Evolutionary conservation across 2,888 invertebrate genomes (phyloP), one percentile per base, ranked within the genome.

Genomic region (Hybos culiciformis): DNA sequence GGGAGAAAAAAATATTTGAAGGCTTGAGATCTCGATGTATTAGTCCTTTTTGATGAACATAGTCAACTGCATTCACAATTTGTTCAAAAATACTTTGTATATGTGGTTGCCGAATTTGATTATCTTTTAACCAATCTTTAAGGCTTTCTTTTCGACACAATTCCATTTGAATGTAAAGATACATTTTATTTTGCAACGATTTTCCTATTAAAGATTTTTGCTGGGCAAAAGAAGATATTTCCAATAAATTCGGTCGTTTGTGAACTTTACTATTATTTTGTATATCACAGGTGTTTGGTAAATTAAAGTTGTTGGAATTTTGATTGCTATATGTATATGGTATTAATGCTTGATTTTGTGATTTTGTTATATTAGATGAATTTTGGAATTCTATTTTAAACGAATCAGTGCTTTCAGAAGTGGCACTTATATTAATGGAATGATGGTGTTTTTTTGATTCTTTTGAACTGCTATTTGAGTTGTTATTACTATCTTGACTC

Each of bases 101-200:
- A 53, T 68, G 62, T 1, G 70, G 59, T 3, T 63, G 56, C 24
- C 80, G 63, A 15, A 61, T 62, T 1, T 68, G 60, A 54, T 80
- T 76, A 15, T 71, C 69, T 41, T 73, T 68, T 29, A 97, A 70
- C 97, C 96, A 97, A 56, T 94, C 91, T 56, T 85, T 82, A 31
- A 98, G 70, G 50, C 88, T 93, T 56, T 88, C 82, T 55, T 81
- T 78, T 42, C 78, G 77, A 57, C 96, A 97, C 48, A 97, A 68
- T 66, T 97, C 93, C 96, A 97, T 97, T 70, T 97, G 96, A 61
- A 97, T 97, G 62, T 91, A 96, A 14, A 97, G 73, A 63, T 83
- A 90, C 59, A 83, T 77, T 58, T 72, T 73, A 8, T 66, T 61
- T 38, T 56, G 58, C 37, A 50, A 50, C 17, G 5, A 3, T 32